phyloP scores from a whole-genome alignment of 1,140 invertebrate genomes.

The Hylaeus volcanicus region DNA sequence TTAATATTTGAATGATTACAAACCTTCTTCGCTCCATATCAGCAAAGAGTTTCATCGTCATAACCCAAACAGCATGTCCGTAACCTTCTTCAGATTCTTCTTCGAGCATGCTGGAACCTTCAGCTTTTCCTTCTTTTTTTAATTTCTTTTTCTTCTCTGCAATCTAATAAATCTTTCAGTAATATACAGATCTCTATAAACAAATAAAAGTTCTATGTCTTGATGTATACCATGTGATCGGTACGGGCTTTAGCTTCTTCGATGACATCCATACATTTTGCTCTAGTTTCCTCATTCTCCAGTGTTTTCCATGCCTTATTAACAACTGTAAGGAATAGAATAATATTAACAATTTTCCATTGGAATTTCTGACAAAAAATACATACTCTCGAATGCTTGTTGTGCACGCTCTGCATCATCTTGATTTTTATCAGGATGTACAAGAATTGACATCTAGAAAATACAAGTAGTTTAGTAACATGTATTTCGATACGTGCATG shows the following conservation, averaged over 20 bases:
- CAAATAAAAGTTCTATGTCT: background rate
- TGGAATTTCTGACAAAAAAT: background rate
- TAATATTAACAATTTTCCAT: background rate
- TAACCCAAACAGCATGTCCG: constrained; percentile 96
- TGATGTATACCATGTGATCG: constrained; percentile 89
- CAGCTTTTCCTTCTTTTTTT: constrained; percentile 93
- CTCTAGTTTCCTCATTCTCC: constrained; percentile 96
- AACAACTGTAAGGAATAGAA: constrained; percentile 84
- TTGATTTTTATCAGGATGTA: constrained; percentile 99
- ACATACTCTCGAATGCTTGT: constrained; percentile 92
- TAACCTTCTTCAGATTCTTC: constrained; percentile 97
- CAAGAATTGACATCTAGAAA: constrained; percentile 93
- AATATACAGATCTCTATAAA: constrained; percentile 2
- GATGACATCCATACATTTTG: constrained; percentile 97
- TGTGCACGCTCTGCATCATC: constrained; percentile 97
- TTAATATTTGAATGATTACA: background rate
- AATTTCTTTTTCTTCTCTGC: constrained; percentile 96
- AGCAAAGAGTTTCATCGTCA: constrained; percentile 99
- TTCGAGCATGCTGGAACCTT: constrained; percentile 84
- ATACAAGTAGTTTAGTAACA: constrained; percentile 36
- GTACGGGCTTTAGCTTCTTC: constrained; percentile 97
- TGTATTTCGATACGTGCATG: background rate
- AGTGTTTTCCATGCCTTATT: constrained; percentile 98
- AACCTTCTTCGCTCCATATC: constrained; percentile 94
- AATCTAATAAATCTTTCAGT: constrained; percentile 84